These are phyloP conservation scores for Cosmopolites sordidus DNA, from an alignment of 2,888 invertebrate species.

Conservation along the genomic window DNA sequence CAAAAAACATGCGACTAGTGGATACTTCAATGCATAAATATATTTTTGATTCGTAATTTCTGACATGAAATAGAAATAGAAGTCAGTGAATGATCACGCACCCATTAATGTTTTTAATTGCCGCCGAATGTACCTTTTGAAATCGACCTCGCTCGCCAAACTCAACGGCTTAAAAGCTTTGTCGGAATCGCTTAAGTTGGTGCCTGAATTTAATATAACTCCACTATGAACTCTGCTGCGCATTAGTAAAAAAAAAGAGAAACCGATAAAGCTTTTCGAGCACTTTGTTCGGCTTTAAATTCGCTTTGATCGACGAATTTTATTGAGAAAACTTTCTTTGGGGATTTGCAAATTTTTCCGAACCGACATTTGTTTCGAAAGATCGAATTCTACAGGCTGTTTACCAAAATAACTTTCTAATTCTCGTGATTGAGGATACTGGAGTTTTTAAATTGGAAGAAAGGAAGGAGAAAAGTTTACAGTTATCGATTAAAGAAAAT, in stretches of 20 bases:
- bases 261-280: not conserved
- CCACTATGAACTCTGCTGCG: not conserved
- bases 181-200: not conserved
- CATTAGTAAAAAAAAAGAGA: not conserved
- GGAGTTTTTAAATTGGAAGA: too few relatives aligned
- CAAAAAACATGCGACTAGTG: too few relatives aligned
- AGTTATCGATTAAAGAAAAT: too few relatives aligned
- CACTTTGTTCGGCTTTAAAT: slow-evolving; percentile 1
- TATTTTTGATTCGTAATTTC: too few relatives aligned
- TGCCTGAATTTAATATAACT: not conserved
- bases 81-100: too few relatives aligned
- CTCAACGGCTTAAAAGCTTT: not conserved
- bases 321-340: slow-evolving; percentile 5
- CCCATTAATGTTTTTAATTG: not conserved
- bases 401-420: too few relatives aligned
- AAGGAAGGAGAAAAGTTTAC: too few relatives aligned
- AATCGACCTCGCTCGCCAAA: not conserved
- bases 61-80: too few relatives aligned
- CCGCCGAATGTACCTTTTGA: not conserved
- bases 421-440: too few relatives aligned
- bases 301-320: not conserved
- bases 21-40: too few relatives aligned
- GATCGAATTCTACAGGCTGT: too few relatives aligned
- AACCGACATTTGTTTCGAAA: too few relatives aligned
- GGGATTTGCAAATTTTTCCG: not conserved